Base-by-base conservation (phyloP, 2,888 invertebrate genomes). In the Habroteleia sp. region DNA sequence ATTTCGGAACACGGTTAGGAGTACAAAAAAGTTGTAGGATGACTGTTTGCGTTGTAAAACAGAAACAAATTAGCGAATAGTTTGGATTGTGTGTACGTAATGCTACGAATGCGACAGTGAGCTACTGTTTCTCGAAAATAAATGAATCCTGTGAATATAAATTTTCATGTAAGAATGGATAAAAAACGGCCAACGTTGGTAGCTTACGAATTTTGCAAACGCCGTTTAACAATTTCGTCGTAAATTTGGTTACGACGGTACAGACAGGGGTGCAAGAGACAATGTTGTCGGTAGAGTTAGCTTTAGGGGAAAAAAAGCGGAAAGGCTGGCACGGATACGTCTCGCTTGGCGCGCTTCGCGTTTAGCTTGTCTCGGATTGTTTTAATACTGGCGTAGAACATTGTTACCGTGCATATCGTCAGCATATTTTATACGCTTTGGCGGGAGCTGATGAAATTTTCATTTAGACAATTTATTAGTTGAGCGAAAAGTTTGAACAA, bases 121-220 rank as follows among this genome's bases (percentile, higher is more conserved):
- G 48, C 48, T 44, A 52, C 66, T 35, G 54, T 66, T 74, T 46
- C 65, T 46, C 33, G 37, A 71, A 58, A 60, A 65, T 54, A 52
- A 71, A 75, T 65, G 56, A 65, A 54, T 35, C 65, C 8, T 62
- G 54, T 20, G 73, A 60, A 62, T 74, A 75, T 79, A 78, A 80
- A 81, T 82, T 80, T 74, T 50, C 11, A 60, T 41, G 27, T 71
- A 50, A 65, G 68, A 41, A 39, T 52, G 50, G 76, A 48, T 65
- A 78, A 65, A 74, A 78, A 80, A 79, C 76, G 48, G 62, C 35
- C 60, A 33, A 8, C 62, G 69, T 48, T 48, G 77, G 66, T 77
- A 78, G 79, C 77, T 78, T 73, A 76, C 76, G 77, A 81, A 81
- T 82, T 84, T 85, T 85, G 80, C 79, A 79, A 83, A 82, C 78